These are phyloP conservation scores for Stigmatopora argus DNA, from an alignment of 2,113 vertebrate species.

Conservation along the genomic window DNA sequence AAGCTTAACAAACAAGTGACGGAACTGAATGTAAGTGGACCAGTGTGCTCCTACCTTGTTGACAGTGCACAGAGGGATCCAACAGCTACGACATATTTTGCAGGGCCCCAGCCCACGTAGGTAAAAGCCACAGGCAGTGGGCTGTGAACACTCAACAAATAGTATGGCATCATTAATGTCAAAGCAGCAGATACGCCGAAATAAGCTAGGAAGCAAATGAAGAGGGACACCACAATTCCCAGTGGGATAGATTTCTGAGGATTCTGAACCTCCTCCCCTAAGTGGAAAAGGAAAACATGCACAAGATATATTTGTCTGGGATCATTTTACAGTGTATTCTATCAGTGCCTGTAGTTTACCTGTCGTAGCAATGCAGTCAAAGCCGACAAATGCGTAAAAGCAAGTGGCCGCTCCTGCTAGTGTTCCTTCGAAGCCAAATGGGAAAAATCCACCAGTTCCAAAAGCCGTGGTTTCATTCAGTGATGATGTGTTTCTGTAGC, in stretches of 20 bases:
- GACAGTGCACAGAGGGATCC: slow-evolving; percentile 70
- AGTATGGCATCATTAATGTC: slow-evolving; percentile 80
- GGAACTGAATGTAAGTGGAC: neutral
- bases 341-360: slow-evolving; percentile 23
- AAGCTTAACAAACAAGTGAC: neutral
- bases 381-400: slow-evolving; percentile 66
- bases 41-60: slow-evolving; percentile 49
- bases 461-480: slow-evolving; percentile 58
- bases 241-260: slow-evolving; percentile 75
- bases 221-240: slow-evolving; percentile 72
- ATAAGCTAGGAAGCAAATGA: slow-evolving; percentile 78
- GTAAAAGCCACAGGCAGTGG: slow-evolving; percentile 75
- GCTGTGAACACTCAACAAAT: slow-evolving; percentile 70
- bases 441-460: slow-evolving; percentile 75
- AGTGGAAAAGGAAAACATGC: slow-evolving; percentile 2
- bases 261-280: slow-evolving; percentile 77
- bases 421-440: slow-evolving; percentile 60
- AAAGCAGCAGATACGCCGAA: slow-evolving; percentile 77
- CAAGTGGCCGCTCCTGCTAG: slow-evolving; percentile 63
- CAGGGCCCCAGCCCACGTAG: slow-evolving; percentile 72
- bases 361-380: slow-evolving; percentile 66
- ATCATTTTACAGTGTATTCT: too few relatives aligned
- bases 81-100: slow-evolving; percentile 66
- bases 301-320: neutral
- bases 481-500: slow-evolving; percentile 61